These are phyloP conservation scores for Ibycter americanus DNA, from an alignment of 2,797 vertebrate genomes.

Conservation along the genomic window DNA sequence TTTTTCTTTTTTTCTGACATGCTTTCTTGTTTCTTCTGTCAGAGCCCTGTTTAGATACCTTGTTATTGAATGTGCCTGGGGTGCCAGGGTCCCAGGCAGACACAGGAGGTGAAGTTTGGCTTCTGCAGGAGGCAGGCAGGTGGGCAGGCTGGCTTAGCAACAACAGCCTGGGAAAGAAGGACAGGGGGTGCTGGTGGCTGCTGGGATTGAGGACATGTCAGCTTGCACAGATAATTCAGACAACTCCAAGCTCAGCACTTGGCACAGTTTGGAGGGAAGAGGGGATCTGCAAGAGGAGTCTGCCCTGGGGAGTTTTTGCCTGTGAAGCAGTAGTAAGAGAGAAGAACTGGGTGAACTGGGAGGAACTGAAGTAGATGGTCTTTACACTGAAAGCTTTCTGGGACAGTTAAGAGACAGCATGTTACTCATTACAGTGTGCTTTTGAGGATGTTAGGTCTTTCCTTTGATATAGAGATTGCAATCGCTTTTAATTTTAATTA, in stretches of 20 bases:
- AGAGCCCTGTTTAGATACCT: not conserved
- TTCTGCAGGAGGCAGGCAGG: not conserved
- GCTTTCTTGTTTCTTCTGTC: not conserved
- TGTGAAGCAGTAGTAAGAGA: not conserved
- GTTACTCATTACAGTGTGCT: not conserved
- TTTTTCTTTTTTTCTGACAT: rapidly evolving
- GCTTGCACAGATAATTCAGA: not conserved
- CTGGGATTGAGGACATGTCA: not conserved
- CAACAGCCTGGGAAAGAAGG: not conserved
- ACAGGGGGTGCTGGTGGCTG: not conserved
- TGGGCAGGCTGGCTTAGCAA: not conserved
- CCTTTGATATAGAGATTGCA: not conserved
- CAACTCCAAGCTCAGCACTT: not conserved
- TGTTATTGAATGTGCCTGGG: not conserved
- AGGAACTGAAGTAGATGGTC: not conserved
- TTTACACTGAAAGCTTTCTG: not conserved
- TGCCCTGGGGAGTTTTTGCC: not conserved
- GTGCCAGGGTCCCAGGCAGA: not conserved
- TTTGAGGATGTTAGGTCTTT: not conserved
- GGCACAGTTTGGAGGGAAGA: not conserved
- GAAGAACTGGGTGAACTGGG: not conserved
- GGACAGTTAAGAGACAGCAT: not conserved
- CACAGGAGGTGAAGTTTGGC: not conserved
- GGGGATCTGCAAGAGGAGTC: not conserved
- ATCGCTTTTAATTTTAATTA: not conserved